phyloP scores from a whole-genome alignment of 1,140 invertebrate species.

The Hestina assimilis region DNA sequence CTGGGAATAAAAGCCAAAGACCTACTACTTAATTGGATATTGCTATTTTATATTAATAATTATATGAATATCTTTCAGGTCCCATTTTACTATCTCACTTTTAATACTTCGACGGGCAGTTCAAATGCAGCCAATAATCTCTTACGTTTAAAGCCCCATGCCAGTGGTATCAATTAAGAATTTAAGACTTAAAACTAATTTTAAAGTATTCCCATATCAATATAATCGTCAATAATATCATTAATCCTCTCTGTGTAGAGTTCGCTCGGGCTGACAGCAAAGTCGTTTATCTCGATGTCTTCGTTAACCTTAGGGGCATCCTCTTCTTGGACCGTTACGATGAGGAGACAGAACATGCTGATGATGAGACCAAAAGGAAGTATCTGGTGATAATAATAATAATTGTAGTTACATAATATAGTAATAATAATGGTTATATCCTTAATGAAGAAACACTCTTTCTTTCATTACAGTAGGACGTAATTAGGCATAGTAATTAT shows the following conservation, averaged over 20 bases:
- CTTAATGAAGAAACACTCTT: neutral
- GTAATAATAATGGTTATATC: neutral
- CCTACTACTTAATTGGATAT: no score
- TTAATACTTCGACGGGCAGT: neutral
- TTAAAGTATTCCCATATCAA: conserved; percentile 31
- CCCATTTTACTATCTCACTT: no score
- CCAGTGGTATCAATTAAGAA: neutral
- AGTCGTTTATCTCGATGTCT: conserved; percentile 24
- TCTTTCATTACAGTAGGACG: neutral
- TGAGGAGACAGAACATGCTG: conserved; percentile 33
- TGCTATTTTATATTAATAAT: no score
- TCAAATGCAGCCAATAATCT: no score
- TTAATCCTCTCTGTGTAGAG: conserved; percentile 35
- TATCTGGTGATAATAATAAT: conserved; percentile 32
- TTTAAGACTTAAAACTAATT: neutral
- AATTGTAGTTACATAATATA: neutral
- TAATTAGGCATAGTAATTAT: no score
- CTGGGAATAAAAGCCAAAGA: no score
- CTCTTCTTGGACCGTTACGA: conserved; percentile 40
- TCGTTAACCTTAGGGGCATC: conserved; percentile 32
- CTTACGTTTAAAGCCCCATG: no score
- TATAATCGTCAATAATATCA: conserved; percentile 40
- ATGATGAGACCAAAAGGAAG: conserved; percentile 35
- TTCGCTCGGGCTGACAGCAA: conserved; percentile 32
- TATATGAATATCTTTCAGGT: no score